Percentiles rank a stretch among this genome's conserved stretches.
phyloP scores from a whole-genome alignment of 2,888 invertebrate genomes.

The Drosophila vallismaia region DNA sequence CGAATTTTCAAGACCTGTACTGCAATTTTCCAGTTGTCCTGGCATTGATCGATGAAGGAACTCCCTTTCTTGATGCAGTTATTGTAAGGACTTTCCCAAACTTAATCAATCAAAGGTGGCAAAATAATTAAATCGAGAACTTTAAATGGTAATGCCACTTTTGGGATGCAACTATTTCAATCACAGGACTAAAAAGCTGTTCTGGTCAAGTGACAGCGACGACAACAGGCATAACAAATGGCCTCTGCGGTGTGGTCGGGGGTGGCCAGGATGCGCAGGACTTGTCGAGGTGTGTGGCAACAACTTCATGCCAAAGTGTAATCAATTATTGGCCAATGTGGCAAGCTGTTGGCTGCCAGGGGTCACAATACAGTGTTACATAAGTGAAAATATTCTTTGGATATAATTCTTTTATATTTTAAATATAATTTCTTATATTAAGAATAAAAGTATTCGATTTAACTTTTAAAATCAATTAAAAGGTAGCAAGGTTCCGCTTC shows the following conservation, averaged over 20 bases:
- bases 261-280: not conserved
- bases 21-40: slow-evolving; percentile 15
- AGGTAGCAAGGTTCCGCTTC: too few species aligned
- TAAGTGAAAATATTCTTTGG: not conserved
- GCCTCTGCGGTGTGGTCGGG: slow-evolving; percentile 39
- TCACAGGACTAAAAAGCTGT: slow-evolving; percentile 18
- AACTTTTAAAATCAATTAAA: too few species aligned
- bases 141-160: not conserved
- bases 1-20: slow-evolving; percentile 29
- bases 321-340: slow-evolving; percentile 72
- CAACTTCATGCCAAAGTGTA: slow-evolving; percentile 72
- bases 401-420: not conserved
- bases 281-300: slow-evolving; percentile 40
- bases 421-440: not conserved
- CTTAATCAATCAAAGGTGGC: not conserved
- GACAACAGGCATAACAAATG: slow-evolving; percentile 61
- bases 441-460: too few species aligned
- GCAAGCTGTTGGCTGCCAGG: slow-evolving; percentile 24
- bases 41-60: slow-evolving; percentile 38
- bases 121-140: not conserved
- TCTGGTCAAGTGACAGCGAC: slow-evolving; percentile 18
- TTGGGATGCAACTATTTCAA: slow-evolving; percentile 15
- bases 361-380: not conserved
- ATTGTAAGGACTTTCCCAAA: not conserved
- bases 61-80: not conserved